phyloP scores from a whole-genome alignment of 2,797 vertebrate species.

The Rousettus madagascariensis region DNA sequence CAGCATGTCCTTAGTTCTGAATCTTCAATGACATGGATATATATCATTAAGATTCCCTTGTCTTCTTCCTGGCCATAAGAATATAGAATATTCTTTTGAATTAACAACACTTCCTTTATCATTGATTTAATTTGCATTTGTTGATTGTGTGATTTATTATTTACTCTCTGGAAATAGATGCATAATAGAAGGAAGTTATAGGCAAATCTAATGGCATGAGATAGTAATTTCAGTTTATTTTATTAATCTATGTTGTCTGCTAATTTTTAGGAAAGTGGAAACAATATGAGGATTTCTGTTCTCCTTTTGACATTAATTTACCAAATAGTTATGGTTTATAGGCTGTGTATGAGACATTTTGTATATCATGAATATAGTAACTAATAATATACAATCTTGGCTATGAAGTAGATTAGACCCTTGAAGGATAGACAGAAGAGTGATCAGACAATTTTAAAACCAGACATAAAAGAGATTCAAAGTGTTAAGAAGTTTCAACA shows the following conservation, averaged over 20 bases:
- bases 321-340: background rate
- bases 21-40: background rate
- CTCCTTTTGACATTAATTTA: background rate
- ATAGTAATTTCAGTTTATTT: slow-evolving; percentile 8
- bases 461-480: background rate
- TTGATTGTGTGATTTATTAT: slow-evolving; percentile 16
- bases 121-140: slow-evolving; percentile 23
- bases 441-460: background rate
- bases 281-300: background rate
- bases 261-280: background rate
- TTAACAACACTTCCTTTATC: background rate
- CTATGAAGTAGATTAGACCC: background rate
- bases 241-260: background rate
- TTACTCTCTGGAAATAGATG: slow-evolving; percentile 20
- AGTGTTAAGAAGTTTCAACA: background rate
- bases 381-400: background rate
- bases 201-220: background rate
- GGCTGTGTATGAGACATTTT: background rate
- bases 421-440: background rate
- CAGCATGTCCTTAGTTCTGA: background rate
- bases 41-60: background rate
- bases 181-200: background rate
- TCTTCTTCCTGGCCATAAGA: background rate
- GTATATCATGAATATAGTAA: background rate
- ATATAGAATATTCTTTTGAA: background rate